Percentiles rank a stretch among this genome's conserved stretches.
Evolutionary conservation across 2,888 invertebrate genomes (phyloP).

Genomic region (Volucella zonaria): DNA sequence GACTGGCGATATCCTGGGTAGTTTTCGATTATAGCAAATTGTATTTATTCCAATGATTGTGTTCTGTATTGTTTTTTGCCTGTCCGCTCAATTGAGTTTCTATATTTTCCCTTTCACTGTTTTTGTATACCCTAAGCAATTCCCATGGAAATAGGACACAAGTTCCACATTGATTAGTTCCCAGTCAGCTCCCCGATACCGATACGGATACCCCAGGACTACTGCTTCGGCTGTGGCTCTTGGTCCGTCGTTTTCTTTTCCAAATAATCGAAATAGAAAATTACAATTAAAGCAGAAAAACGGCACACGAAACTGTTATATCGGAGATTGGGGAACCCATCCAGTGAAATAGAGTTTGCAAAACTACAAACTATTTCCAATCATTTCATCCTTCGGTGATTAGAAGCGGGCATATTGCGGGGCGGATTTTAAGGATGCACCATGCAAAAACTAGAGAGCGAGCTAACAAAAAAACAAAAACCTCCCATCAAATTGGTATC

Average conservation of each 20-base stretch:
- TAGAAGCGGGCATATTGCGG: conserved; percentile 48
- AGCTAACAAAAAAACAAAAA: conserved; percentile 1
- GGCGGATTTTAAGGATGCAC: conserved; percentile 51
- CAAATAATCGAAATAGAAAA: conserved; percentile 74
- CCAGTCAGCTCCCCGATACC: conserved; percentile 9
- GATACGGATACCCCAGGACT: too few relatives aligned
- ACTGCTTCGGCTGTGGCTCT: too few relatives aligned
- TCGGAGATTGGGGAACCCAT: neutral
- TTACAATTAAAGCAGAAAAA: conserved; percentile 72
- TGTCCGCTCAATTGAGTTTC: conserved; percentile 68
- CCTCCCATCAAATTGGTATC: conserved; percentile 46
- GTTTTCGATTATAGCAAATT: conserved; percentile 73
- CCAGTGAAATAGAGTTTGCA: conserved; percentile 34
- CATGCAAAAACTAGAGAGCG: conserved; percentile 24
- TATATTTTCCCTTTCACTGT: conserved; percentile 43
- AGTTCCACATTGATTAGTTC: conserved; percentile 70
- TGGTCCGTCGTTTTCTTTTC: conserved; percentile 64
- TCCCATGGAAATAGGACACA: conserved; percentile 65
- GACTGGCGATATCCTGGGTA: conserved; percentile 17
- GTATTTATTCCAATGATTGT: conserved; percentile 73
- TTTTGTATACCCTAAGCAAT: conserved; percentile 67
- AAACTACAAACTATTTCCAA: conserved; percentile 70
- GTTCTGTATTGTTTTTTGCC: conserved; percentile 63
- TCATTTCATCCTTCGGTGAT: conserved; percentile 73
- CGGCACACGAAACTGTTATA: conserved; percentile 8